Conservation (phyloP, 2,888 invertebrate genomes). For the Caenorhabditis japonica region DNA sequence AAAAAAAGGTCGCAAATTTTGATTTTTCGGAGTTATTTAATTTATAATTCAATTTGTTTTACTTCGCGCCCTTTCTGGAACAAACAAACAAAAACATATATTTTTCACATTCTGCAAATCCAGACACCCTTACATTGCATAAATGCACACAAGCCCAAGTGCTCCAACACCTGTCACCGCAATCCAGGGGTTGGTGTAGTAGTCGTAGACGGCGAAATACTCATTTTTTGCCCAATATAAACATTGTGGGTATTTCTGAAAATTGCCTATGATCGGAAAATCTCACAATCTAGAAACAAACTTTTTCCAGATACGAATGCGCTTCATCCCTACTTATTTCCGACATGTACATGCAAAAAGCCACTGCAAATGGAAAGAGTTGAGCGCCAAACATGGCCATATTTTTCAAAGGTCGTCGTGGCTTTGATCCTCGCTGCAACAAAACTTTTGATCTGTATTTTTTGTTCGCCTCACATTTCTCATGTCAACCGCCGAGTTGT, state of each 20-base stretch:
- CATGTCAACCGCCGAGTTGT: constrained; percentile 16
- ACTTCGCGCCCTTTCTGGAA: too few relatives aligned
- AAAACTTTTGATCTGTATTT: not conserved
- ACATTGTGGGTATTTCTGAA: constrained; percentile 7
- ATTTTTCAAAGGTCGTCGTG: not conserved
- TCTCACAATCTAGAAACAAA: too few relatives aligned
- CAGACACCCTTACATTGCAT: not conserved
- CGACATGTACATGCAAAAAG: constrained; percentile 2
- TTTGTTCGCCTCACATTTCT: not conserved
- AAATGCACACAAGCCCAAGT: not conserved
- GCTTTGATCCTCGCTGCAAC: not conserved
- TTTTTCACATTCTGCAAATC: not conserved
- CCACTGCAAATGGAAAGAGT: not conserved
- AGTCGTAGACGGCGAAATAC: not conserved
- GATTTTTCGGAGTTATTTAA: too few relatives aligned
- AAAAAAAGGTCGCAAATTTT: not conserved
- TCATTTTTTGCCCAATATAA: not conserved
- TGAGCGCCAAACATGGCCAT: not conserved
- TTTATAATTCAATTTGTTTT: too few relatives aligned
- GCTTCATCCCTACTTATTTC: not conserved
- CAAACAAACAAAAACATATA: too few relatives aligned
- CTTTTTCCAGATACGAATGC: not conserved
- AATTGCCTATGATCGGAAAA: too few relatives aligned
- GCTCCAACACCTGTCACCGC: not conserved
- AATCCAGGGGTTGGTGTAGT: not conserved